A percentile compares a stretch with the other conserved stretches of the same genome.
phyloP scores from a whole-genome alignment of 2,113 vertebrate genomes.

The Leiothrix lutea region DNA sequence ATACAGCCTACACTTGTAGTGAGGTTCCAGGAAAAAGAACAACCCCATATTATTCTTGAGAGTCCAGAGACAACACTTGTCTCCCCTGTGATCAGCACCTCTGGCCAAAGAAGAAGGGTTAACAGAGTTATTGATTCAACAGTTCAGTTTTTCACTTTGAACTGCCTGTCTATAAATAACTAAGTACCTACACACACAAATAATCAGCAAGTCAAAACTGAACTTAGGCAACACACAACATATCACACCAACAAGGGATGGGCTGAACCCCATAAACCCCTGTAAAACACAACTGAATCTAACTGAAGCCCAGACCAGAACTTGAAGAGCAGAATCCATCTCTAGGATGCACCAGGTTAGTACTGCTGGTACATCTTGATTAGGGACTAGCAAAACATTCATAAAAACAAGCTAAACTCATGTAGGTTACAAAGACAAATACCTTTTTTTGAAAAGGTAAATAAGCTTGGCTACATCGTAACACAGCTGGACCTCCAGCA shows the following conservation, averaged over 20 bases:
- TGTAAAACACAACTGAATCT: neutral
- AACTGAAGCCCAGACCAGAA: neutral
- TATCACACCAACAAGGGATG: neutral
- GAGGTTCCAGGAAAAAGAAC: neutral
- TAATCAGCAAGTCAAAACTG: neutral
- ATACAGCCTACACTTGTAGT: neutral
- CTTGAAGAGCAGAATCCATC: neutral
- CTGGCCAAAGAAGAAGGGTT: neutral
- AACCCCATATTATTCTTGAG: neutral
- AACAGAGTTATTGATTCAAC: neutral
- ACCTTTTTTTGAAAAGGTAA: slow-evolving; percentile 85
- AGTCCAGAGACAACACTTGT: neutral
- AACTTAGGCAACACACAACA: neutral
- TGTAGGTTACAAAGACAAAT: neutral
- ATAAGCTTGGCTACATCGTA: slow-evolving; percentile 87
- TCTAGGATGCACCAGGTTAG: neutral
- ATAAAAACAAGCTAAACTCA: neutral
- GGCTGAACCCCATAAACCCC: neutral
- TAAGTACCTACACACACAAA: neutral
- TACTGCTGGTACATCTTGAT: neutral
- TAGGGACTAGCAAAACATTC: neutral
- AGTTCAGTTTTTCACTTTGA: neutral
- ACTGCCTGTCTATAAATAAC: neutral
- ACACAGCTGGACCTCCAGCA: slow-evolving; percentile 83
- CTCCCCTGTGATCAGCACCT: neutral